Percentiles rank a stretch among this genome's conserved stretches.
Conservation (phyloP, 1,140 invertebrate species). For the Drosophila navojoa region DNA sequence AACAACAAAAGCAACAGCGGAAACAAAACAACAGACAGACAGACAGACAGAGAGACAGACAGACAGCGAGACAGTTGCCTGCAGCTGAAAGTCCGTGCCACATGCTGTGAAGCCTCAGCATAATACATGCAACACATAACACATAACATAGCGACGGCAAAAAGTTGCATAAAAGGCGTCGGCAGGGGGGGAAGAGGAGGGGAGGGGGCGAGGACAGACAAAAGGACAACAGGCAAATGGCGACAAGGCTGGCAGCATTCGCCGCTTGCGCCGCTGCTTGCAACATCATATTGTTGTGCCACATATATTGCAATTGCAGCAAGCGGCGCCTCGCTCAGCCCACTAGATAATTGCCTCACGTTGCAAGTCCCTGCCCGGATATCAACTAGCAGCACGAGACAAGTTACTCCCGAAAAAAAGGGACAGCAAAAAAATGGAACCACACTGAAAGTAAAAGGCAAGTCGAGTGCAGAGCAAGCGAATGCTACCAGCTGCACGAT, state of each 20-base stretch:
- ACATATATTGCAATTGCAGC: conserved; percentile 48
- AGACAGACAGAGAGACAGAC: conserved; percentile 36
- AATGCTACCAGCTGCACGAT: too few relatives aligned
- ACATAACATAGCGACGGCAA: conserved; percentile 35
- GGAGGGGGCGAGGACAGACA: conserved; percentile 41
- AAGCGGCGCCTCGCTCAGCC: background rate
- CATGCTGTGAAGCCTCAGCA: conserved; percentile 61
- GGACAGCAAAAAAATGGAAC: background rate
- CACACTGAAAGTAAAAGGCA: background rate
- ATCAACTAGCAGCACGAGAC: conserved; percentile 14
- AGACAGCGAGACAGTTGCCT: conserved; percentile 34
- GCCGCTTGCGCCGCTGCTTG: background rate
- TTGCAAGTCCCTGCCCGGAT: conserved; percentile 21
- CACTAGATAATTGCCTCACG: conserved; percentile 69
- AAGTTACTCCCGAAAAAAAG: background rate
- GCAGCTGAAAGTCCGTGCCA: conserved; percentile 50
- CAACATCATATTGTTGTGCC: conserved; percentile 53
- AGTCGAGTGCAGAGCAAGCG: too few relatives aligned
- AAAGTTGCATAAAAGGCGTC: conserved; percentile 71
- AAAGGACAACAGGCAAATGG: conserved; percentile 59
- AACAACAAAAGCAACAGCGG: conserved; percentile 23
- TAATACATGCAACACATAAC: conserved; percentile 41
- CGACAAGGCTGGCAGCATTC: background rate
- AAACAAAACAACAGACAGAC: conserved; percentile 48
- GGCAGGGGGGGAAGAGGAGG: too few relatives aligned